phyloP scores from a whole-genome alignment of 2,113 vertebrate genomes.

The Ictidomys tridecemlineatus region DNA sequence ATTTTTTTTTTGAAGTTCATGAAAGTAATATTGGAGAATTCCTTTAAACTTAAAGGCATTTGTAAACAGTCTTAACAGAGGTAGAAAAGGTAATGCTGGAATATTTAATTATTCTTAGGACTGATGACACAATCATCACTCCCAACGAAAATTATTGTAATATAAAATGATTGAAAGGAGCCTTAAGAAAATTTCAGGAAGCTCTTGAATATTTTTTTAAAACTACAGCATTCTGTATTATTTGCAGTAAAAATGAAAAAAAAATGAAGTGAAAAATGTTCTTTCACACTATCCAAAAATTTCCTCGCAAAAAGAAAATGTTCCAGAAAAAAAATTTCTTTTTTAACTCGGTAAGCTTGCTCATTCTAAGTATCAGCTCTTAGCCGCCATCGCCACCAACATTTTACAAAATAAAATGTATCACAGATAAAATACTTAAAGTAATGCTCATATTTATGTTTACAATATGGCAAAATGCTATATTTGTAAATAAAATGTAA shows the following conservation, averaged over 20 bases:
- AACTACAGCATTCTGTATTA: background rate
- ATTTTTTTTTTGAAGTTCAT: background rate
- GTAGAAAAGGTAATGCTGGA: background rate
- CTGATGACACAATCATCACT: slow-evolving; percentile 6
- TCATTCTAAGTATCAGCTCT: background rate
- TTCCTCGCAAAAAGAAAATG: background rate
- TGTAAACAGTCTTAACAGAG: background rate
- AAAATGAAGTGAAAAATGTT: background rate
- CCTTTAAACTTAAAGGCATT: background rate
- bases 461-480: background rate
- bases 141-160: background rate
- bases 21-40: background rate
- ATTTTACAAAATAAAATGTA: slow-evolving; percentile 29
- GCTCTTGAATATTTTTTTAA: background rate
- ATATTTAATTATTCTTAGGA: background rate
- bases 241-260: background rate
- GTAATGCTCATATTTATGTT: background rate
- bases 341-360: background rate
- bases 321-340: background rate
- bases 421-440: background rate
- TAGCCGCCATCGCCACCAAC: background rate
- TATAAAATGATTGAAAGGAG: background rate
- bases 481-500: no score
- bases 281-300: background rate
- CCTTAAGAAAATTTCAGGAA: background rate